Base-by-base conservation (phyloP, 2,113 vertebrate genomes). In the Colistium nudipinnis region DNA sequence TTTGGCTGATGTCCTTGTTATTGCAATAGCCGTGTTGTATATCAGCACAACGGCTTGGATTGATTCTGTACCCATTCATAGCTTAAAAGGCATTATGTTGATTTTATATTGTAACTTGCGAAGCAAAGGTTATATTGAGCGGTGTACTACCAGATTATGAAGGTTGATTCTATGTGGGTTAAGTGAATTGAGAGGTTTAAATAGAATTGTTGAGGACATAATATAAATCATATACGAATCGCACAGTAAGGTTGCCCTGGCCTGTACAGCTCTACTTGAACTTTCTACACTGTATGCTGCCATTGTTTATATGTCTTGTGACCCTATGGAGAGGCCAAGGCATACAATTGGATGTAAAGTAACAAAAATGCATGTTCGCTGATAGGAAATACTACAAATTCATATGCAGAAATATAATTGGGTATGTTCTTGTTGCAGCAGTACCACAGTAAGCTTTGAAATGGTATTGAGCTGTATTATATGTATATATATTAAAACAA, bases 1-100 rank as follows among this genome's bases (percentile, higher is more conserved):
- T 71, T 75, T 80, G 63, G 63, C 74, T 70, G 57, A 51, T 75
- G 51, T 76, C 53, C 59, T 53, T 54, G 51, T 72, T 63, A 16
- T 70, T 55, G 51, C 62, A 82, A 88, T 78, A 69, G 41, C 52
- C 45, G 8, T 62, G 24, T 44, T 65, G 24, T 64, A 52, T 17
- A 62, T 0, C 39, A 57, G 43, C 19, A 45, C 16, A 35, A 54
- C 57, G 31, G 19, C 59, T 63, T 19, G 5, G 63, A 3, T 61
- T 62, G 7, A 57, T 36, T 16, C 17, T 19, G 33, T 33, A 38
- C 3, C n/a, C 10, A 35, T 57, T 43, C 56, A 41, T 48, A 31
- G 47, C 19, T 30, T 12, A 8, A 43, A 13, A 35, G 2, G 16
- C n/a, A 51, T 39, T 64, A 41, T 56, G 11, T 25, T 43, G 20